Evolutionary conservation across 2,113 vertebrate genomes (phyloP), one percentile per base, ranked within the genome.

Genomic region (Himantopus leucocephalus): DNA sequence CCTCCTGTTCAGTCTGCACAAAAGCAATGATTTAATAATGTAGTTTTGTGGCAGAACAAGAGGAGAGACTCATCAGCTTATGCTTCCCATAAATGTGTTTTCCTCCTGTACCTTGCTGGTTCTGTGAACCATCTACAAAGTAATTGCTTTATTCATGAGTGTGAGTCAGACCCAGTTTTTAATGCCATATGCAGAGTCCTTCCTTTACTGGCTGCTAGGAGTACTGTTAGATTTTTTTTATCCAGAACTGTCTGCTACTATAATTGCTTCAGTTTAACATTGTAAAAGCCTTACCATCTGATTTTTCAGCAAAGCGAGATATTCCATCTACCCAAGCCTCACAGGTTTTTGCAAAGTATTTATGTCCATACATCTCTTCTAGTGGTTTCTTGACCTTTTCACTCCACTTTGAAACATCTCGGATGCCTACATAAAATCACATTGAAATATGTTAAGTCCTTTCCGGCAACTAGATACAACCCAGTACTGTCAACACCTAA

Each of bases 371-470:
- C 37, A 99, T 88, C 88, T 98, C 98, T 97, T 99, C 99, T 94
- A 99, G 97, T 5, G 99, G 99, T 91, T 98, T 97, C 92, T 96
- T 98, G 94, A 98, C 97, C 79, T 96, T 98, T 41, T 98, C 98
- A 58, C 98, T 99, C 99, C 99, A 99, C 58, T 96, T 98, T 55
- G 99, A 99, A 78, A 99, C 98, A 75, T 99, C 99, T 48, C 98
- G 96, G 79, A 99, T 98, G 24, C 97, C 99, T 99, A 78, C 16
- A 80, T 41, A 94, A 96, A 75, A 95, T 39, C 66, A 72, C 3
- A 50, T 50, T 63, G 56, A 85, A 85, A 88, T 77, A 45, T 1
- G 17, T 93, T 64, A 92, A 53, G 18, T 32, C 14, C 18, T 85
- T 83, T 76, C 60, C 18, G 29, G 71, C 24, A 70, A 78, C 18